Percentiles rank a stretch among this genome's conserved stretches.
These are phyloP conservation scores for Mastomys coucha DNA, from an alignment of 2,113 vertebrate species.

Conservation along the genomic window DNA sequence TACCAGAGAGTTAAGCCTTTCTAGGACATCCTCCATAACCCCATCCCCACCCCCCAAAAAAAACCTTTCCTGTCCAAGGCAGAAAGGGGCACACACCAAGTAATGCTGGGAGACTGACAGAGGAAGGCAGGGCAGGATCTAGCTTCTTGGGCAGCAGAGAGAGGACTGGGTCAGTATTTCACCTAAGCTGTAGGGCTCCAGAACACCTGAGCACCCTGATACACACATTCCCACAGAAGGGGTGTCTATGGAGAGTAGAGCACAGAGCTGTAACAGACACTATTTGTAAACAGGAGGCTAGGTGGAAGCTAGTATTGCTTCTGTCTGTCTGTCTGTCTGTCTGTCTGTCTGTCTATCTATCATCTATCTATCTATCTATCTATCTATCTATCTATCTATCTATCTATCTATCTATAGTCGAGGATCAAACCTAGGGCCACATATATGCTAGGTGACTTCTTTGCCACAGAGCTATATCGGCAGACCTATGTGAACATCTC, in stretches of 20 bases:
- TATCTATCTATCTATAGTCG: not conserved
- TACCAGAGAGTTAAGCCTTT: not conserved
- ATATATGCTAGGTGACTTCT: not conserved
- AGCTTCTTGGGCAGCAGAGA: not conserved
- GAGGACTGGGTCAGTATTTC: not conserved
- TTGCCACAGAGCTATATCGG: not conserved
- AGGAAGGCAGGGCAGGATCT: accelerated
- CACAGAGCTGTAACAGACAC: not conserved
- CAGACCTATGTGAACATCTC: not conserved
- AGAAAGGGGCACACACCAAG: not conserved
- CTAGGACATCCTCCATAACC: too few relatives aligned
- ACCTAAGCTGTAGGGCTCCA: not conserved
- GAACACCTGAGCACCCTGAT: not conserved
- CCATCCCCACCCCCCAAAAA: not conserved
- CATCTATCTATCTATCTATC: too few relatives aligned
- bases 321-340: not conserved
- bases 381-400: too few relatives aligned
- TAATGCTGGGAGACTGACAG: not conserved
- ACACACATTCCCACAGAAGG: not conserved
- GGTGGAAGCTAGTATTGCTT: not conserved
- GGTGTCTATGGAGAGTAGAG: not conserved
- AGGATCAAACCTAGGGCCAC: not conserved
- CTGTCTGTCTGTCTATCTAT: not conserved
- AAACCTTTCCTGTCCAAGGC: not conserved
- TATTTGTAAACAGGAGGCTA: not conserved